Base-by-base conservation (phyloP, 2,797 vertebrate genomes). In the Falco biarmicus region DNA sequence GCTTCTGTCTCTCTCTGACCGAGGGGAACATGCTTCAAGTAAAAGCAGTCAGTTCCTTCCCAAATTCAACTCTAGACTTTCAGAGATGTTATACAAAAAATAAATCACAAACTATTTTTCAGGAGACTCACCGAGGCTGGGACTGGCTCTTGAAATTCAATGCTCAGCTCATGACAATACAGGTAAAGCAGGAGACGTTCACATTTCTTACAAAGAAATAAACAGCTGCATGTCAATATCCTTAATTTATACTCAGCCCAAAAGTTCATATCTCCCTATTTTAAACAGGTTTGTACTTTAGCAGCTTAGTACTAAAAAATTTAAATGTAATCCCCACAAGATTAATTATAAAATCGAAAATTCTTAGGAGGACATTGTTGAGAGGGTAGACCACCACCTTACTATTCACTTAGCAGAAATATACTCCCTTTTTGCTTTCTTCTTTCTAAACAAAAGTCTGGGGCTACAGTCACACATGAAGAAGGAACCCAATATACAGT, bases 141-240 rank as follows among this genome's bases (percentile, higher is more conserved):
- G 90, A 99, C 99, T 39, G 99, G 99, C 97, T 99, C 99, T 82
- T 99, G 99, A 97, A 99, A 99, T 95, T 99, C 99, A 94, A 99
- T 98, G 94, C 99, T 99, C 98, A 99, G 98, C 97, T 99, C 99
- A 89, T 99, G 99, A 95, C 99, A 99, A 97, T 99, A 99, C 90
- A 99, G 97, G 97, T 99, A 98, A 94, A 99, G 98, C 92, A 99
- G 98, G 95, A 99, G 98, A 65, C 99, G 99, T 97, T 99, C 99
- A 97, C 99, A 99, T 98, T 98, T 99, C 99, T 99, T 96, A 65
- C 4, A 81, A 96, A 95, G 92, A 95, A 93, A 93, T 34, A 94
- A 93, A 92, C 50, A 96, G 59, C 54, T 53, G 61, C 64, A 63
- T 32, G 47, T 95, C 76, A 92, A 89, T 61, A 53, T 9, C 22